Conservation (phyloP, 1,140 invertebrate species). For the Episyrphus balteatus region DNA sequence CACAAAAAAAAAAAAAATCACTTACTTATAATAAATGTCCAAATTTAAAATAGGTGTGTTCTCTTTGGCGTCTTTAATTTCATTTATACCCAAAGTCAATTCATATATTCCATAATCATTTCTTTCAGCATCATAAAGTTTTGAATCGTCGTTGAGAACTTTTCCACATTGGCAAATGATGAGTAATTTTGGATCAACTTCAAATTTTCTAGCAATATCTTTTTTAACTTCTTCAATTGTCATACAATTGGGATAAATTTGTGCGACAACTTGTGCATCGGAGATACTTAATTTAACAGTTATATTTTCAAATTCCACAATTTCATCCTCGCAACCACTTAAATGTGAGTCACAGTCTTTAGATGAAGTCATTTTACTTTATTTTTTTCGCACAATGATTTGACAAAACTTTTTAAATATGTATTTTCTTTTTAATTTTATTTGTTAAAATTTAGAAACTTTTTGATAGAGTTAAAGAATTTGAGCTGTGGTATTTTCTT, state of each 20-base stretch:
- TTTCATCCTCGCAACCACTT: conserved; percentile 1
- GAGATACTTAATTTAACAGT: conserved; percentile 30
- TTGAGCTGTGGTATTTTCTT: no score
- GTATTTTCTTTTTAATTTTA: no score
- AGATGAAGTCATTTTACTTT: no score
- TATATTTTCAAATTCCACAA: conserved; percentile 16
- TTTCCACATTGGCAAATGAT: conserved; percentile 15
- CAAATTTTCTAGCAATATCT: conserved; percentile 27
- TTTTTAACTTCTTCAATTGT: conserved; percentile 28
- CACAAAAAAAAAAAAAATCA: background rate
- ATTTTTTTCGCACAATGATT: no score
- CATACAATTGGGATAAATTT: conserved; percentile 33
- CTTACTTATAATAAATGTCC: conserved; percentile 31
- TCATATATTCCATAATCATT: conserved; percentile 34
- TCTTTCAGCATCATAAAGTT: conserved; percentile 12
- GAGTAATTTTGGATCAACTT: conserved; percentile 17
- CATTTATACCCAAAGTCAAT: conserved; percentile 13
- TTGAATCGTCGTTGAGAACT: conserved; percentile 11
- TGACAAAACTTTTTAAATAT: no score
- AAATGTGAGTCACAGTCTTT: no score
- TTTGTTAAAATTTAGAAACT: no score
- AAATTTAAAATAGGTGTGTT: conserved; percentile 15
- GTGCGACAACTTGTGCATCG: conserved; percentile 22
- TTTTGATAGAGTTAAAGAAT: no score
- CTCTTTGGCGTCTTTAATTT: background rate